Conservation (phyloP, 2,797 vertebrate genomes). For the Mionectes olivaceus region DNA sequence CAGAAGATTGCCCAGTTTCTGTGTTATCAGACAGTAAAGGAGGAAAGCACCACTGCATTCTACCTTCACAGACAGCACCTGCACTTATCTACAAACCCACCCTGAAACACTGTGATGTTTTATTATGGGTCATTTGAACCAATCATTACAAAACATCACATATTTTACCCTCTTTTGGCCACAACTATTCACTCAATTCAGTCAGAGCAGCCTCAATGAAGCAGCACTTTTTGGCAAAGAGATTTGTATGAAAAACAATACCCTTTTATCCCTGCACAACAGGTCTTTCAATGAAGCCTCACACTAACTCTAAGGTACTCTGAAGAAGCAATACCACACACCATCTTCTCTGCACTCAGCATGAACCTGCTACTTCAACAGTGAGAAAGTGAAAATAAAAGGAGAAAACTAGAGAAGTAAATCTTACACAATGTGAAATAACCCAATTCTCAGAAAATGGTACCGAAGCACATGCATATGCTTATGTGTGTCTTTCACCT, state of each 20-base stretch:
- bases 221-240: neutral
- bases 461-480: neutral
- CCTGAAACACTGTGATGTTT: neutral
- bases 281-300: neutral
- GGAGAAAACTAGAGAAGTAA: neutral
- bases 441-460: neutral
- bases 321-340: neutral
- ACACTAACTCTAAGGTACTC: neutral
- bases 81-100: neutral
- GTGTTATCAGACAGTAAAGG: neutral
- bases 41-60: neutral
- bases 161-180: neutral
- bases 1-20: neutral
- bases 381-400: neutral
- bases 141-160: neutral
- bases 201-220: neutral
- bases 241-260: neutral
- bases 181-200: neutral
- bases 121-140: neutral
- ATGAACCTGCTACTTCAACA: neutral
- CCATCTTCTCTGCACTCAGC: neutral
- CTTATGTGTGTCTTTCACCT: fast-evolving
- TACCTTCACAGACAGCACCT: neutral
- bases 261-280: neutral
- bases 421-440: neutral